These are phyloP conservation scores for Whitmania pigra DNA, from an alignment of 1,140 invertebrate genomes.

Conservation along the genomic window DNA sequence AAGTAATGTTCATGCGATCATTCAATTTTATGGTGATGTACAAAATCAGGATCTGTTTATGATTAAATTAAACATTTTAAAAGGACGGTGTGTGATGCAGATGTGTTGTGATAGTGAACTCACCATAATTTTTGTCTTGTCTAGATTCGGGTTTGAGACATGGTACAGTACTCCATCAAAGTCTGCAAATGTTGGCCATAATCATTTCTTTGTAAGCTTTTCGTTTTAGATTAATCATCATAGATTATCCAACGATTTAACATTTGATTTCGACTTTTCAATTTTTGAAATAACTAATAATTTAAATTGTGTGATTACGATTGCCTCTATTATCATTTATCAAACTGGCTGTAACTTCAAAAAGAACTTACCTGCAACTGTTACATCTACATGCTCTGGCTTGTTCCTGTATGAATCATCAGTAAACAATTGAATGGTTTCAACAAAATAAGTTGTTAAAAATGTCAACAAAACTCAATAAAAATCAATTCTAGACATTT, in stretches of 20 bases:
- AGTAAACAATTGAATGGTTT: not conserved
- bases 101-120: constrained; percentile 40
- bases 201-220: not conserved
- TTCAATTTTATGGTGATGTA: not conserved
- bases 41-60: not conserved
- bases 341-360: not conserved
- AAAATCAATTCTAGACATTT: constrained; percentile 13
- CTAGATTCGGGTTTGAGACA: constrained; percentile 87
- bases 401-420: constrained; percentile 59
- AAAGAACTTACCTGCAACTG: constrained; percentile 46
- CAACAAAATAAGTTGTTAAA: not conserved
- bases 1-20: not conserved
- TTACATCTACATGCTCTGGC: constrained; percentile 83
- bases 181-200: constrained; percentile 54
- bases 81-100: no score
- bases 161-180: constrained; percentile 98
- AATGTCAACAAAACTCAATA: not conserved
- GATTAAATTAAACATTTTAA: not conserved
- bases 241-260: no score
- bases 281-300: not conserved
- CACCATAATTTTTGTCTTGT: constrained; percentile 92
- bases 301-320: not conserved
- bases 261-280: not conserved
- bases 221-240: constrained; percentile 3
- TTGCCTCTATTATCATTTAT: no score